These are phyloP conservation scores for Kryptopterus vitreolus DNA, from an alignment of 2,797 vertebrate species.

Conservation along the genomic window DNA sequence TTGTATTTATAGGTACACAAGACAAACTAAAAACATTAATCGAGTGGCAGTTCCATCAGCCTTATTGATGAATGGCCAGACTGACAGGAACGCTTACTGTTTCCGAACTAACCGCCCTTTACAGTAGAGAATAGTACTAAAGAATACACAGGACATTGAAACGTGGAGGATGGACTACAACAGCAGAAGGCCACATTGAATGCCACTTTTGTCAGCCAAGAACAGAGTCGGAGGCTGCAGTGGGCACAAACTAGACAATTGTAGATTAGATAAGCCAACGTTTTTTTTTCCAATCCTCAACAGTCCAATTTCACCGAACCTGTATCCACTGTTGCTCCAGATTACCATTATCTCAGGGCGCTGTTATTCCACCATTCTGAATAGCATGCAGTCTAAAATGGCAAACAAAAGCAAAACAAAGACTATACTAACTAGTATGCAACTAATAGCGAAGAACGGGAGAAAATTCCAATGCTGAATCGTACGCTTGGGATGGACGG, in stretches of 20 bases:
- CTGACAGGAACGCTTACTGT: not conserved
- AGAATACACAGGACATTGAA: not conserved
- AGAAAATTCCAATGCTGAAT: constrained; percentile 1
- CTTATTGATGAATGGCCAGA: not conserved
- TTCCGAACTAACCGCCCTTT: not conserved
- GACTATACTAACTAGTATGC: not conserved
- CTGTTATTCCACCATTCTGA: not conserved
- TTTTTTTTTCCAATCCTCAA: not conserved
- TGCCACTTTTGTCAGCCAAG: not conserved
- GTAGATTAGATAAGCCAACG: not conserved
- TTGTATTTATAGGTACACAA: not conserved
- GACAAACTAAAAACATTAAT: not conserved
- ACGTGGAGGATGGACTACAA: not conserved
- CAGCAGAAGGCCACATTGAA: not conserved
- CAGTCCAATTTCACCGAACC: not conserved
- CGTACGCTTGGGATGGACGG: constrained; percentile 5
- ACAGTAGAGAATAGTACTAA: not conserved
- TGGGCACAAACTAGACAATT: not conserved
- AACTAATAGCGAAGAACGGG: not conserved
- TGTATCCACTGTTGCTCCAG: not conserved
- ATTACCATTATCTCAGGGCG: not conserved
- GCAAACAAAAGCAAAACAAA: not conserved
- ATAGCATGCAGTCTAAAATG: not conserved
- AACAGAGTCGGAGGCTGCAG: not conserved
- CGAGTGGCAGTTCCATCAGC: not conserved